Percentiles rank a stretch among this genome's conserved stretches.
Conservation (phyloP, 2,797 vertebrate genomes). For the Tolypeutes matacus region DNA sequence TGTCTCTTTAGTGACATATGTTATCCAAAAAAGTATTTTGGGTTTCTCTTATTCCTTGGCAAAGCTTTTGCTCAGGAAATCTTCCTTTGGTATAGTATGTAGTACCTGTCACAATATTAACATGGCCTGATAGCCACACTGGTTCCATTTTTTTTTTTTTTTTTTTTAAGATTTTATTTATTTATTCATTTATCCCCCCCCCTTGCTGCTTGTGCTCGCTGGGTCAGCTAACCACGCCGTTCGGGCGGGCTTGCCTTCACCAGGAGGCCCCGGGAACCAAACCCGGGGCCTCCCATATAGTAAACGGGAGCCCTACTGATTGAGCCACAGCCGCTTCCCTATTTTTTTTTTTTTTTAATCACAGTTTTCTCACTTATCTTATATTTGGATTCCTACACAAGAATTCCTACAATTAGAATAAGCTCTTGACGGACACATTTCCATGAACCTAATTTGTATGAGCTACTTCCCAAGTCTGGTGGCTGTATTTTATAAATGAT, state of each 20-base stretch:
- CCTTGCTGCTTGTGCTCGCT: no score
- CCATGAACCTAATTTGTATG: slow-evolving; percentile 25
- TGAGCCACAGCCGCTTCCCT: no score
- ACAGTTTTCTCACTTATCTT: slow-evolving; percentile 48
- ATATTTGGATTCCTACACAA: slow-evolving; percentile 49
- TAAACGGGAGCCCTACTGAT: no score
- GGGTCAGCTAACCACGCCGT: no score
- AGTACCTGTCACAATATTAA: slow-evolving; percentile 50
- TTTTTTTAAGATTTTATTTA: no score
- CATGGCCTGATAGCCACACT: background rate
- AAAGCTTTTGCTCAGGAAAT: slow-evolving; percentile 59
- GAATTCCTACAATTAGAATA: slow-evolving; percentile 30
- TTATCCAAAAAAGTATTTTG: background rate
- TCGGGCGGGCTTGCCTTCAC: no score
- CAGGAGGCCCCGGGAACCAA: no score
- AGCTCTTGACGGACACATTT: slow-evolving; percentile 16
- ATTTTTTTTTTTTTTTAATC: no score
- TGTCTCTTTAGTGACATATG: background rate
- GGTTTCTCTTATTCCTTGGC: slow-evolving; percentile 6
- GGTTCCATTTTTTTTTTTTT: slow-evolving; percentile 15
- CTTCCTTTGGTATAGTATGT: background rate
- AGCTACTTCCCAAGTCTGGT: slow-evolving; percentile 40
- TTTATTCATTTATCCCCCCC: no score
- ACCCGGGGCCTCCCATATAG: no score
- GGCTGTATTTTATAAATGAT: background rate